Percentiles rank a stretch among this genome's conserved stretches.
Conservation (phyloP, 2,797 vertebrate genomes). For the Crenichthys baileyi region DNA sequence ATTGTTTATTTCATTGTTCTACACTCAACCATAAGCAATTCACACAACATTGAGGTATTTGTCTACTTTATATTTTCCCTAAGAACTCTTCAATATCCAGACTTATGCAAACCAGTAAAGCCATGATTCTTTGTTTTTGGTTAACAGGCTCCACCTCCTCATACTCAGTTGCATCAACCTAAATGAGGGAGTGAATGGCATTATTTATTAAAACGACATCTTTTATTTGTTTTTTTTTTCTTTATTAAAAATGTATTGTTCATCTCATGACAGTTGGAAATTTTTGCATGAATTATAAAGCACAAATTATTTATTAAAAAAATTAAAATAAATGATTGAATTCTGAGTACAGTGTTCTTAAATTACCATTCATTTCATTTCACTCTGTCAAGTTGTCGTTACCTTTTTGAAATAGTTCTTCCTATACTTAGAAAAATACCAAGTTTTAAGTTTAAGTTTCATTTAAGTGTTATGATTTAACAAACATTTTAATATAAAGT, state of each 20-base stretch:
- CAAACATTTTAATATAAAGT: not conserved
- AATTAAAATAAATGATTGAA: conserved; percentile 67
- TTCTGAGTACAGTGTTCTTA: conserved; percentile 42
- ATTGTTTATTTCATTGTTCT: not conserved
- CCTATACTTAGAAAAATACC: not conserved
- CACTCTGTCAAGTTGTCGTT: conserved; percentile 6
- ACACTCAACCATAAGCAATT: not conserved
- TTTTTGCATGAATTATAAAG: conserved; percentile 77
- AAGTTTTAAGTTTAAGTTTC: not conserved
- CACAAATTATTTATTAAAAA: conserved; percentile 75
- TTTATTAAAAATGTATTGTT: conserved; percentile 79
- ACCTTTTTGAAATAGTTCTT: conserved; percentile 3
- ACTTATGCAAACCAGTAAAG: not conserved
- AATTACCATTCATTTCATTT: conserved; percentile 43
- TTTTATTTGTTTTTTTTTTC: conserved; percentile 56
- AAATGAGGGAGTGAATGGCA: conserved; percentile 27
- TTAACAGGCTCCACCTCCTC: not conserved
- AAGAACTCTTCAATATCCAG: not conserved
- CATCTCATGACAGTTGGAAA: conserved; percentile 73
- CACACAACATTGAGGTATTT: not conserved
- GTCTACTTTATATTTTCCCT: not conserved
- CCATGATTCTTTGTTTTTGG: not conserved
- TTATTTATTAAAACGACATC: conserved; percentile 76
- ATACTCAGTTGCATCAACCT: conserved; percentile 34
- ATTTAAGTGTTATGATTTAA: not conserved